phyloP scores from a whole-genome alignment of 2,113 vertebrate genomes.

The Rostratula benghalensis region DNA sequence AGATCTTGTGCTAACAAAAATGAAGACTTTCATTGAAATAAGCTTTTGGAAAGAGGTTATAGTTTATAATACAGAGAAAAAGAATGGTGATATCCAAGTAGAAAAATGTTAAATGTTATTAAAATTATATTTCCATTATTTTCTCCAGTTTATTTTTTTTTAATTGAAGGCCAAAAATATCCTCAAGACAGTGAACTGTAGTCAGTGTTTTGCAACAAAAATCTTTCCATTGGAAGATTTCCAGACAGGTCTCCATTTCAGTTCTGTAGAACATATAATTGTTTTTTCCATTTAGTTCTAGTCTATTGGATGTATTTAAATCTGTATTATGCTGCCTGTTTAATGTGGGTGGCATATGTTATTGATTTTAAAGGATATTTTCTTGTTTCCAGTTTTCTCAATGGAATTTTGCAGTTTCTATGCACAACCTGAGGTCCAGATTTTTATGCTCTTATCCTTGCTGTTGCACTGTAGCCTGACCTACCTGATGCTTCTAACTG shows the following conservation, averaged over 20 bases:
- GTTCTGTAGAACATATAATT: not conserved
- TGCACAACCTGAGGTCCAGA: not conserved
- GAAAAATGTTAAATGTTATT: not conserved
- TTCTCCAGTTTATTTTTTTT: not conserved
- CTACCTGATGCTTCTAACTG: not conserved
- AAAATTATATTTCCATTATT: not conserved
- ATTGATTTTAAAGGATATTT: not conserved
- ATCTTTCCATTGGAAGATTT: constrained; percentile 24
- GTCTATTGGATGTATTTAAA: not conserved
- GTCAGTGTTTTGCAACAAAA: not conserved
- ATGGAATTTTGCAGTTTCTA: not conserved
- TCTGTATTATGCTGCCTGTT: not conserved
- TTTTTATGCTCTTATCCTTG: not conserved
- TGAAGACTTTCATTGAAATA: not conserved
- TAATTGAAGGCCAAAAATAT: not conserved
- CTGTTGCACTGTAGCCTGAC: not conserved
- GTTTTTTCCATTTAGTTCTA: constrained; percentile 15
- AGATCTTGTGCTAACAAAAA: not conserved
- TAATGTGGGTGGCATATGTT: not conserved
- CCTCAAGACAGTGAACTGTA: not conserved
- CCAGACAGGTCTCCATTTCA: constrained; percentile 24
- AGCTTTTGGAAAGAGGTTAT: not conserved
- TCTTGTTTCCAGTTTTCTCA: not conserved
- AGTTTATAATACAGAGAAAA: not conserved
- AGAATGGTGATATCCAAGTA: not conserved